Conservation (phyloP, 2,113 vertebrate genomes). For the Hippocampus barbouri region DNA sequence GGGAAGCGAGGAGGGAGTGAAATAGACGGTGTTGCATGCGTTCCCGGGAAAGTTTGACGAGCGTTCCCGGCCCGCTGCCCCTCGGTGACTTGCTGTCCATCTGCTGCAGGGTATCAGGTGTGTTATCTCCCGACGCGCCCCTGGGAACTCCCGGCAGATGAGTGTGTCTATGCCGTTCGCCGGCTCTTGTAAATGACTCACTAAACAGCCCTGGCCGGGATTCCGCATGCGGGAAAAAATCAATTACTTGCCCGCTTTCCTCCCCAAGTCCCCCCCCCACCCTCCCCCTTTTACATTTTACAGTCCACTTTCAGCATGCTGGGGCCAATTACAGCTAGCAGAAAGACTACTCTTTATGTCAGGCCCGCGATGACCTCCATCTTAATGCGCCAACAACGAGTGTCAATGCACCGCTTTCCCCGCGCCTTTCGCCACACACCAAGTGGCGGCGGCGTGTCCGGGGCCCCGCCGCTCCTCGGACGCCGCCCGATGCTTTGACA, state of each 20-base stretch:
- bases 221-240: slow-evolving; percentile 71
- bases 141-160: slow-evolving; percentile 69
- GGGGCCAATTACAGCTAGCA: slow-evolving; percentile 73
- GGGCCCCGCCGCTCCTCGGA: slow-evolving; percentile 34
- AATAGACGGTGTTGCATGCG: slow-evolving; percentile 37
- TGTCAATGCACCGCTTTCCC: slow-evolving; percentile 65
- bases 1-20: slow-evolving; percentile 40
- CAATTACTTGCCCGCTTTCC: slow-evolving; percentile 68
- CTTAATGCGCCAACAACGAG: slow-evolving; percentile 60
- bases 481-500: slow-evolving; percentile 67
- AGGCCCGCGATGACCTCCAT: slow-evolving; percentile 69
- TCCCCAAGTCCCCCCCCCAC: neutral
- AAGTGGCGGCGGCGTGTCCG: slow-evolving; percentile 60
- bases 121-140: slow-evolving; percentile 64
- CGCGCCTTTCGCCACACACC: slow-evolving; percentile 62
- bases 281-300: slow-evolving; percentile 70
- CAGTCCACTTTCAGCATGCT: slow-evolving; percentile 76
- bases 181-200: slow-evolving; percentile 72
- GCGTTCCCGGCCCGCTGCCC: slow-evolving; percentile 49
- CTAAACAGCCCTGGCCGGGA: slow-evolving; percentile 71
- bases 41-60: slow-evolving; percentile 50
- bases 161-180: slow-evolving; percentile 52
- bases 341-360: slow-evolving; percentile 70
- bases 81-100: slow-evolving; percentile 60
- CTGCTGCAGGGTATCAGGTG: slow-evolving; percentile 71